Base-by-base conservation (phyloP, 1,140 invertebrate species). In the Cydia splendana region DNA sequence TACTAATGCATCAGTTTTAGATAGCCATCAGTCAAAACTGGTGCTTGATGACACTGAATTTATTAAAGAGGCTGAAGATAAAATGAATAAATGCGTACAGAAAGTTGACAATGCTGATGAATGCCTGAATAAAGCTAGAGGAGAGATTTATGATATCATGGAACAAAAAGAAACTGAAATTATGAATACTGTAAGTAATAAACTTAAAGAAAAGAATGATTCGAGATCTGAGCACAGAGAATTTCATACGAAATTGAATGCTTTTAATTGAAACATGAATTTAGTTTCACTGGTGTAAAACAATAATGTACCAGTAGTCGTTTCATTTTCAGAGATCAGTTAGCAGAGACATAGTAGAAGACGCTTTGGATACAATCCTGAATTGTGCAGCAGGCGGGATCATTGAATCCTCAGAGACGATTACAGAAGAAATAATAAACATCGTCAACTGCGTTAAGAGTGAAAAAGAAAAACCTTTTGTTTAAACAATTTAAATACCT, bases 401-500 rank as follows among this genome's bases (percentile, higher is more conserved):
- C 13, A 76, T 84, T 28, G 77, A 82, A 62, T 81, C 83, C 10
- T 76, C 84, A 7, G 24, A 74, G 65, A 67, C 75, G 5, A 80
- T 87, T 20, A 77, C 81, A 2, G 74, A 79, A 18, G 84, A 83
- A 77, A 78, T 79, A 12, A 74, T 83, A 13, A 57, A 80, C 28
- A 81, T 87, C 24, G 77, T 82, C 2, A 77, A 84, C 76, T 88
- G 87, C 76, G 78, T 86, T 67, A 69, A 69, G 77, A 28, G 48
- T 34, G n/a, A 28, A 71, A 67, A 28, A 62, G 79, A 82, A 77
- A 79, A 82, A 28, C 76, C n/a, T 42, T 71, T 71, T 4, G 18
- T 69, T n/a, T 96, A 80, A 12, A 97, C 97, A 7, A 96, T 96
- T 13, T 95, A 13, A 45, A 3, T 45, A 42, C 42, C 10, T 45